These are phyloP conservation scores for Noctua comes DNA, from an alignment of 2,888 invertebrate genomes.

Conservation along the genomic window DNA sequence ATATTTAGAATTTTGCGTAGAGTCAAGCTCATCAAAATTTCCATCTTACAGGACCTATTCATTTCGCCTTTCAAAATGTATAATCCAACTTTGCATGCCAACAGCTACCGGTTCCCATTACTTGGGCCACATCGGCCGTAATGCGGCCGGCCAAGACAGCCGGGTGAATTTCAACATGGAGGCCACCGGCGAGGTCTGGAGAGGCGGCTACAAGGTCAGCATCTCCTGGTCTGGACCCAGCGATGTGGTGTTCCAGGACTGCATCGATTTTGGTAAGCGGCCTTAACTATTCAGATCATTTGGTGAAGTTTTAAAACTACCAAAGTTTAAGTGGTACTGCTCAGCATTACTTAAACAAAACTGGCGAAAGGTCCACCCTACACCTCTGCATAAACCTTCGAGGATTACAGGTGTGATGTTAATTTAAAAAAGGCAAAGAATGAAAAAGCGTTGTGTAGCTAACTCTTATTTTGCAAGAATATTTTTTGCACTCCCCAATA, in stretches of 20 bases:
- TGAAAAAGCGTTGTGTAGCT: background rate
- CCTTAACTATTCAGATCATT: background rate
- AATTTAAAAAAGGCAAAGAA: background rate
- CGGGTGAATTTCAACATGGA: constrained; percentile 77
- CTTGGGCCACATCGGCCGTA: constrained; percentile 81
- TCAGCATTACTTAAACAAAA: background rate
- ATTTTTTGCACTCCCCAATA: background rate
- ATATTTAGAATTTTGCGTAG: background rate
- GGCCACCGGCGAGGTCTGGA: constrained; percentile 69
- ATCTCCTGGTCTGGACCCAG: constrained; percentile 84
- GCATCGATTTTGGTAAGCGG: constrained; percentile 84
- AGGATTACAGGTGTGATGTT: background rate
- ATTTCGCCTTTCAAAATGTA: background rate
- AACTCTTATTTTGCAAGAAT: background rate
- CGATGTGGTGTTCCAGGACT: constrained; percentile 86
- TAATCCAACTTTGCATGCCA: background rate
- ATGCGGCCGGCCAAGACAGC: constrained; percentile 69
- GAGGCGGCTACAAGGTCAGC: constrained; percentile 77
- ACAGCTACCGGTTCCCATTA: constrained; percentile 70
- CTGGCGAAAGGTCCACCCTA: background rate
- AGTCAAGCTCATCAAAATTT: background rate
- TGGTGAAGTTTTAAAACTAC: background rate
- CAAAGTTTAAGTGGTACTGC: background rate
- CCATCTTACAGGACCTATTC: background rate
- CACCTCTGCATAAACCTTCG: background rate